These are phyloP conservation scores for Luffia ferchaultella DNA, from an alignment of 2,888 invertebrate genomes.

Conservation along the genomic window DNA sequence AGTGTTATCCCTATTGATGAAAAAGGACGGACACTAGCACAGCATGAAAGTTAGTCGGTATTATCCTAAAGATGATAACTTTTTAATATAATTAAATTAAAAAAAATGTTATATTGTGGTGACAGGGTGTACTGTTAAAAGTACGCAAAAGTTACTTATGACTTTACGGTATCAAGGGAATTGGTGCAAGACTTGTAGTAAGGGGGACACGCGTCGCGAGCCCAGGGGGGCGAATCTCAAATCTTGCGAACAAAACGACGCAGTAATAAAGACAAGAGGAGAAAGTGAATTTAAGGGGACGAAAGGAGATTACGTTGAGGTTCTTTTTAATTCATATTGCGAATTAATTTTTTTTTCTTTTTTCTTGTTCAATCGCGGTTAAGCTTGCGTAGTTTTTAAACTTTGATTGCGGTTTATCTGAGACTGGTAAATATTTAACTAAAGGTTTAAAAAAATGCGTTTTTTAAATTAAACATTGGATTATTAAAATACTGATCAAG, in stretches of 20 bases:
- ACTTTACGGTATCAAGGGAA: conserved; percentile 29
- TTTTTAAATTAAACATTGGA: too few species aligned
- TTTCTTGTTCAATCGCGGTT: too few species aligned
- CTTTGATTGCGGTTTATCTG: conserved; percentile 1
- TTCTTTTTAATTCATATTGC: conserved; percentile 60
- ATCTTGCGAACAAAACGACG: conserved; percentile 67
- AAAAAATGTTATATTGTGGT: conserved; percentile 39
- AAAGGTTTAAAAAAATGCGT: conserved; percentile 14
- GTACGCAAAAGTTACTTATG: conserved; percentile 38
- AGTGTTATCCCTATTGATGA: conserved; percentile 39
- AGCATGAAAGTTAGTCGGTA: conserved; percentile 35
- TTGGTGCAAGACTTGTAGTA: conserved; percentile 36
- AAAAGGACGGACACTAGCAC: conserved; percentile 53
- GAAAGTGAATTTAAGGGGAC: conserved; percentile 71
- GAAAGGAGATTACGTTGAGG: conserved; percentile 59
- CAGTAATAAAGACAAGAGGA: conserved; percentile 69
- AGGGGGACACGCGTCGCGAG: conserved; percentile 50
- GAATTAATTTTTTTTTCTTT: background rate
- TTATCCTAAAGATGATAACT: conserved; percentile 4
- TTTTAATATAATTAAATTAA: too few species aligned
- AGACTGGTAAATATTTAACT: background rate
- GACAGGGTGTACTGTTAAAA: conserved; percentile 41
- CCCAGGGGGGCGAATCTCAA: conserved; percentile 51
- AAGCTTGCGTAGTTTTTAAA: too few species aligned
- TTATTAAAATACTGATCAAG: too few species aligned